A percentile compares a stretch with the other conserved stretches of the same genome.
These are phyloP conservation scores for Pammene fasciana DNA, from an alignment of 2,888 invertebrate genomes.

Conservation along the genomic window DNA sequence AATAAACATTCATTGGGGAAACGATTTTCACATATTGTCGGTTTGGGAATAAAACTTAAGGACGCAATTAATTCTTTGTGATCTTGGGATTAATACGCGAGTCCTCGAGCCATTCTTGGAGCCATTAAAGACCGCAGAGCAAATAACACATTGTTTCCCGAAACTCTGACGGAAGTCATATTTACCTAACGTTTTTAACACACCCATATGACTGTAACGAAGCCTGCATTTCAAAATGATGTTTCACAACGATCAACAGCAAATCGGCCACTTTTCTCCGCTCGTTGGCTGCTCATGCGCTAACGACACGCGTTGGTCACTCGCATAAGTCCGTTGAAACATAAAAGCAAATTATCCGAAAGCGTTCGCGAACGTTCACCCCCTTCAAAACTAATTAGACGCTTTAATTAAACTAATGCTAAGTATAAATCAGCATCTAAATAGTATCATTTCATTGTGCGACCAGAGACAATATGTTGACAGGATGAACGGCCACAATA, in stretches of 20 bases:
- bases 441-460: conserved; percentile 76
- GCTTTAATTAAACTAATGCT: conserved; percentile 78
- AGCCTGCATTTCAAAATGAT: conserved; percentile 7
- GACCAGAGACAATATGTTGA: conserved; percentile 80
- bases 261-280: conserved; percentile 31
- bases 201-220: conserved; percentile 6
- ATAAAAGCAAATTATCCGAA: conserved; percentile 35
- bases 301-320: conserved; percentile 34
- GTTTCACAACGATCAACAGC: conserved; percentile 25
- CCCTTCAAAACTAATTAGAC: conserved; percentile 69
- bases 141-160: conserved; percentile 59
- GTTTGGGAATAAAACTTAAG: conserved; percentile 78
- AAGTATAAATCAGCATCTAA: conserved; percentile 76
- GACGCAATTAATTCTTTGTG: conserved; percentile 73
- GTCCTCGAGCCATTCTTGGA: conserved; percentile 62
- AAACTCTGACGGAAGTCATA: conserved; percentile 52
- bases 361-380: conserved; percentile 31
- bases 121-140: conserved; percentile 71
- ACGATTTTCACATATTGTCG: conserved; percentile 65
- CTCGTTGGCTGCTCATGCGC: conserved; percentile 18
- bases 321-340: conserved; percentile 34
- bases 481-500: conserved; percentile 79
- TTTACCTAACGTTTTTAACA: conserved; percentile 51
- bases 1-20: conserved; percentile 59
- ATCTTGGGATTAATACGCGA: conserved; percentile 73